phyloP scores from a whole-genome alignment of 2,888 invertebrate species.

The Drosophila merina region DNA sequence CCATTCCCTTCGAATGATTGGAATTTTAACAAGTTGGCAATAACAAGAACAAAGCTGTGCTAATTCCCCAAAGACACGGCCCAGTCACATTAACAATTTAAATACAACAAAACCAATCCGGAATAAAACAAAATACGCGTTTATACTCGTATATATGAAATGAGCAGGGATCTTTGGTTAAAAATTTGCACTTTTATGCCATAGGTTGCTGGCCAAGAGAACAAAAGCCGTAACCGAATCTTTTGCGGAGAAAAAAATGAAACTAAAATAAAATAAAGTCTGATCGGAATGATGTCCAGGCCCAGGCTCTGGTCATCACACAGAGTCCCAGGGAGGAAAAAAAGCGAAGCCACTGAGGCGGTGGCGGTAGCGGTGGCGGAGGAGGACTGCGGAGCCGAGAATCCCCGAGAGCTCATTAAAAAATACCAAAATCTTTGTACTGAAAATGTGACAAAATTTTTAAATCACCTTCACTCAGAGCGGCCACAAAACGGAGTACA shows the following conservation, averaged over 20 bases:
- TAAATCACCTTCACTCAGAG: constrained; percentile 79
- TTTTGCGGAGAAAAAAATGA: background rate
- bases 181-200: constrained; percentile 71
- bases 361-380: background rate
- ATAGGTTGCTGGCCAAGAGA: constrained; percentile 19
- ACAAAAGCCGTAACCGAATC: constrained; percentile 41
- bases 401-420: constrained; percentile 81
- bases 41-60: constrained; percentile 67
- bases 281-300: constrained; percentile 4
- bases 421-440: constrained; percentile 82
- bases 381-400: constrained; percentile 44
- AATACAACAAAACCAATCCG: constrained; percentile 64
- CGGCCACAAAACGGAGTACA: constrained; percentile 20
- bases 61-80: constrained; percentile 73
- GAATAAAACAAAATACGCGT: constrained; percentile 30
- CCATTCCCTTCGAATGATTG: constrained; percentile 15
- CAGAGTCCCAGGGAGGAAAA: constrained; percentile 2
- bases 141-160: constrained; percentile 55
- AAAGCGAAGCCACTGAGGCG: background rate
- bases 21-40: constrained; percentile 78
- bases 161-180: constrained; percentile 45
- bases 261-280: constrained; percentile 16
- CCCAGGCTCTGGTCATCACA: constrained; percentile 3
- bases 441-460: constrained; percentile 83
- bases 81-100: constrained; percentile 73